A percentile compares a stretch with the other conserved stretches of the same genome.
These are phyloP conservation scores for Haliaeetus albicilla DNA, from an alignment of 2,797 vertebrate genomes.

Conservation along the genomic window DNA sequence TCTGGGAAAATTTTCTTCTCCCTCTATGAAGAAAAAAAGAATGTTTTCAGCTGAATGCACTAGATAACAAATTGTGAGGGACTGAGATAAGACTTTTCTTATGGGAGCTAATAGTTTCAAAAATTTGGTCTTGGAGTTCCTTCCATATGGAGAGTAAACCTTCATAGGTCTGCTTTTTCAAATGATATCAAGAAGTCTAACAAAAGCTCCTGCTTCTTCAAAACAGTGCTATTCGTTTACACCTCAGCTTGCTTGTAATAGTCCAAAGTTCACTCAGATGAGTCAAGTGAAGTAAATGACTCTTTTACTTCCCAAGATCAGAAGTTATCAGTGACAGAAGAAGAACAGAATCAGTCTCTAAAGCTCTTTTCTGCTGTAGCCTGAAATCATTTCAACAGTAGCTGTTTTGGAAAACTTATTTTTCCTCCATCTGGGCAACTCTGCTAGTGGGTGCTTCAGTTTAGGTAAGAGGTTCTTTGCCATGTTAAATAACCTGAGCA, in stretches of 20 bases:
- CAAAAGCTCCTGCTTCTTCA: neutral
- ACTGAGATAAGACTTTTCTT: neutral
- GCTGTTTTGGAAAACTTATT: neutral
- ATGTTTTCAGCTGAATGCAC: neutral
- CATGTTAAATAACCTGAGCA: neutral
- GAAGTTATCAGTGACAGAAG: neutral
- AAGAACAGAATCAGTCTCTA: neutral
- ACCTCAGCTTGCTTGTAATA: neutral
- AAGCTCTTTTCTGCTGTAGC: neutral
- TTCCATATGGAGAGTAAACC: neutral
- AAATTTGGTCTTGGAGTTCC: neutral
- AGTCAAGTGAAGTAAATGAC: neutral
- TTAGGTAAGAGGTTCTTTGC: neutral
- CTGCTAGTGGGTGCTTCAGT: neutral
- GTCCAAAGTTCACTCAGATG: neutral
- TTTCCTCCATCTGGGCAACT: neutral
- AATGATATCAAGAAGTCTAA: neutral
- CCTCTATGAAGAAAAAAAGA: neutral
- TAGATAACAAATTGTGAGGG: neutral
- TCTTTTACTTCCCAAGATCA: neutral
- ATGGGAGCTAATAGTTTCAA: neutral
- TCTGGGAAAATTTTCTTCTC: neutral
- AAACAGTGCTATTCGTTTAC: accelerated
- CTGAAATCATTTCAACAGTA: neutral
- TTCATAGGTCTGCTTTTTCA: neutral